These are phyloP conservation scores for Agrilus mali DNA, from an alignment of 2,888 invertebrate species.

Conservation along the genomic window DNA sequence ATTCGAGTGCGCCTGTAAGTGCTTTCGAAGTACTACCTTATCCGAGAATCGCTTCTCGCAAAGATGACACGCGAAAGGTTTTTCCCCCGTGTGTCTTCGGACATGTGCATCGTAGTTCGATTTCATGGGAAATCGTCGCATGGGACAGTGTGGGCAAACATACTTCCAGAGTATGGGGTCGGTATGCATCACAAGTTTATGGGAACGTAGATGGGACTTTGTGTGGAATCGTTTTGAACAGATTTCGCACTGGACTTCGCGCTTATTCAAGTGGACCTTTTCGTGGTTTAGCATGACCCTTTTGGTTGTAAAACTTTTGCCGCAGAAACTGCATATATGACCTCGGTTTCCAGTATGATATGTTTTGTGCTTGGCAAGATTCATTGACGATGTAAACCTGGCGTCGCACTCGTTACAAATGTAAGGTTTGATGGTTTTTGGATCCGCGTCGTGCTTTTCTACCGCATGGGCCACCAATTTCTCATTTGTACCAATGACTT, in stretches of 20 bases:
- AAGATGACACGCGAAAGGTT: constrained; percentile 15
- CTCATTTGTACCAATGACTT: constrained; percentile 16
- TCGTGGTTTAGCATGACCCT: constrained; percentile 23
- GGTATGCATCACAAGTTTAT: constrained; percentile 25
- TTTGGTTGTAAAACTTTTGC: constrained; percentile 31
- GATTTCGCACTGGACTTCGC: constrained; percentile 22
- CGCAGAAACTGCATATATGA: constrained; percentile 23
- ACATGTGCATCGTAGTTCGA: constrained; percentile 14
- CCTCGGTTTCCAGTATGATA: constrained; percentile 21
- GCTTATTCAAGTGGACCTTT: constrained; percentile 20
- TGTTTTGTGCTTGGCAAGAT: constrained; percentile 21
- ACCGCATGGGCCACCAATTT: constrained; percentile 19
- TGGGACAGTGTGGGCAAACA: constrained; percentile 13
- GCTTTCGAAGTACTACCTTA: constrained; percentile 16
- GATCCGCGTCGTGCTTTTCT: constrained; percentile 16
- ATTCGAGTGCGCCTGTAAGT: constrained; percentile 15
- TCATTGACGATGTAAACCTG: constrained; percentile 20
- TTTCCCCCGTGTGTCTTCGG: constrained; percentile 14
- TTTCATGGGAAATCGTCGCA: constrained; percentile 13
- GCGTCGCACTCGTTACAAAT: constrained; percentile 20
- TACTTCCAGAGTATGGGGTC: constrained; percentile 21
- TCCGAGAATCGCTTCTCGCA: constrained; percentile 15
- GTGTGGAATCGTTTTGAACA: constrained; percentile 25
- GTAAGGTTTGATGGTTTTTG: constrained; percentile 21
- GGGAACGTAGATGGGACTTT: constrained; percentile 21